These are phyloP conservation scores for Nettapus auritus DNA, from an alignment of 2,113 vertebrate species.

Conservation along the genomic window DNA sequence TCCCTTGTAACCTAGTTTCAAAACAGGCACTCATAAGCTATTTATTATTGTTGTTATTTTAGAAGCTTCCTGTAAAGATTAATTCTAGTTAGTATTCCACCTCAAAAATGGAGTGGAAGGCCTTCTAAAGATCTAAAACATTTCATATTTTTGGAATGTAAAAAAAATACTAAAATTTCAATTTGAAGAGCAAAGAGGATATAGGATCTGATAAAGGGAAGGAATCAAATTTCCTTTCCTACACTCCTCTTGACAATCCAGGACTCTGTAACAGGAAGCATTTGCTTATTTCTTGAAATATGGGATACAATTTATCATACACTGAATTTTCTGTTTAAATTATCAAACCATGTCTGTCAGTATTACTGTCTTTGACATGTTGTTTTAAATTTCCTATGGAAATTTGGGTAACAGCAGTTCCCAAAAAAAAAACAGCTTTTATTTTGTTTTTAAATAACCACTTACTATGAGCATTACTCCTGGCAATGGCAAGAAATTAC, in stretches of 20 bases:
- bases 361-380: neutral
- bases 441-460: neutral
- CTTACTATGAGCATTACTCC: neutral
- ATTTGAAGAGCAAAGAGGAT: neutral
- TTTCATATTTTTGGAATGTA: neutral
- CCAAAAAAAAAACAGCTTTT: neutral
- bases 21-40: slow-evolving; percentile 7
- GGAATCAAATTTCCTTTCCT: neutral
- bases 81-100: neutral
- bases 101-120: neutral
- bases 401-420: neutral
- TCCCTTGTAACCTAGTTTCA: neutral
- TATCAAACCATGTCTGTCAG: neutral
- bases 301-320: neutral
- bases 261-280: neutral
- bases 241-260: neutral
- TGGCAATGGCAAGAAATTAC: neutral
- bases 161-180: neutral
- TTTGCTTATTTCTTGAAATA: neutral
- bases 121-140: neutral
- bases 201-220: neutral
- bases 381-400: neutral
- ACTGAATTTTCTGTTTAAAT: neutral
- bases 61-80: slow-evolving; percentile 12
- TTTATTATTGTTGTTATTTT: slow-evolving; percentile 32